Evolutionary conservation across 2,797 vertebrate species (phyloP), one percentile per base, ranked within the genome.

Genomic region (Stomatorhinus walkeri): DNA sequence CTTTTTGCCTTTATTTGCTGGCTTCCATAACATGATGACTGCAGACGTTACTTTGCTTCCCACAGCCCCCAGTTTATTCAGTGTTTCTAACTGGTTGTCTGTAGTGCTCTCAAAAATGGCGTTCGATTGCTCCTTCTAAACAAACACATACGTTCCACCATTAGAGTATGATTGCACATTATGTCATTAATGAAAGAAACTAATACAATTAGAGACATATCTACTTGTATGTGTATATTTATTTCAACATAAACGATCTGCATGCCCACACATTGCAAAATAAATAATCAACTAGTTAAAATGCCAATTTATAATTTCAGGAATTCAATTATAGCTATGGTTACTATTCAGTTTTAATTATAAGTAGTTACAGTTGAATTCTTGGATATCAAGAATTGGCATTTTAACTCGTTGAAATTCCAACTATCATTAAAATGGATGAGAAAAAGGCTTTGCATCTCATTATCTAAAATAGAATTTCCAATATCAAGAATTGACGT

Each of bases 1-100:
- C 85, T 40, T 89, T 51, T 40, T 4, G 76, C 24, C 40, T 49
- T 48, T 87, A 12, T 68, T 87, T 64, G n/a, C 59, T 89, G 64
- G 14, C 59, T 89, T 68, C 54, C 59, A 40, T 24, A 48, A 46
- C 48, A n/a, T 83, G 16, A 89, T 36, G 49, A 19, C 32, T 61
- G 48, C 56, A 68, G 36, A 52, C 9, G 28, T 89, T 59, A 32
- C 56, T 19, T 52, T 36, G 43, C 28, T 40, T 51, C 83, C 19
- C 48, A 36, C 5, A 24, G 28, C 59, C 14, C 88, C 49, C 28
- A 76, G 16, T 19, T 87, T 46, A 85, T 85, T 85, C 83, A 24
- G 43, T 61, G 14, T 16, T 32, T 68, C 85, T 52, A 86, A 52
- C 40, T 88, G 19, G 16, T 32, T 61, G 79, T 64, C 79, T 85